Percentiles rank a stretch among this genome's conserved stretches.
phyloP scores from a whole-genome alignment of 2,888 invertebrate species.

The Agonum fuliginosum region DNA sequence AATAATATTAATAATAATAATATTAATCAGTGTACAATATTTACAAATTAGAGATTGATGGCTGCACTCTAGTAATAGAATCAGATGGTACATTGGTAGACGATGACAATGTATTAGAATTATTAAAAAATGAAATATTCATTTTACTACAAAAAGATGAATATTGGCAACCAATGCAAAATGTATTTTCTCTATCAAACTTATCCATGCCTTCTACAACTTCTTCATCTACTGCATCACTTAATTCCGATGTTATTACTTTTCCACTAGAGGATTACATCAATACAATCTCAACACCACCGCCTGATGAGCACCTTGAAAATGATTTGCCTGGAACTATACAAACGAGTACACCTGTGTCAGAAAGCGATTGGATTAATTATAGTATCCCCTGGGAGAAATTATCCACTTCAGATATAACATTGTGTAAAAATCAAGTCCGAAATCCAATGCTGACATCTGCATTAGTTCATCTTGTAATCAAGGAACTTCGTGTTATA shows the following conservation, averaged over 20 bases:
- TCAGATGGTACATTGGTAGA: conserved; percentile 4
- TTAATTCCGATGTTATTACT: neutral
- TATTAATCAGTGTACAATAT: neutral
- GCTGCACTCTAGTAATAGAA: neutral
- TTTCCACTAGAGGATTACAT: neutral
- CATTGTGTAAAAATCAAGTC: neutral
- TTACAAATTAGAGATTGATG: neutral
- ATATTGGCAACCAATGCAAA: neutral
- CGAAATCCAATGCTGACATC: neutral
- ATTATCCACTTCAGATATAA: neutral
- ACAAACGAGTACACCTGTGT: neutral
- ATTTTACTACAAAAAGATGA: neutral
- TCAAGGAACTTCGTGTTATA: neutral
- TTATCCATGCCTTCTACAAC: neutral
- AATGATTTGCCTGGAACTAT: neutral
- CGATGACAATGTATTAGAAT: neutral
- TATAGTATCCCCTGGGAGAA: conserved; percentile 2
- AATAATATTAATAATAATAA: neutral
- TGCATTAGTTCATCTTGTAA: neutral
- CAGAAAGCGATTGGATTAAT: neutral
- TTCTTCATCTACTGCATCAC: neutral
- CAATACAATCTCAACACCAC: neutral
- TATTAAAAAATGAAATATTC: neutral
- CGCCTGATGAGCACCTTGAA: neutral
- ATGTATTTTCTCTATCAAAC: neutral